Percentiles rank a stretch among this genome's conserved stretches.
These are phyloP conservation scores for Peromyscus attwateri DNA, from an alignment of 2,797 vertebrate genomes.

Conservation along the genomic window DNA sequence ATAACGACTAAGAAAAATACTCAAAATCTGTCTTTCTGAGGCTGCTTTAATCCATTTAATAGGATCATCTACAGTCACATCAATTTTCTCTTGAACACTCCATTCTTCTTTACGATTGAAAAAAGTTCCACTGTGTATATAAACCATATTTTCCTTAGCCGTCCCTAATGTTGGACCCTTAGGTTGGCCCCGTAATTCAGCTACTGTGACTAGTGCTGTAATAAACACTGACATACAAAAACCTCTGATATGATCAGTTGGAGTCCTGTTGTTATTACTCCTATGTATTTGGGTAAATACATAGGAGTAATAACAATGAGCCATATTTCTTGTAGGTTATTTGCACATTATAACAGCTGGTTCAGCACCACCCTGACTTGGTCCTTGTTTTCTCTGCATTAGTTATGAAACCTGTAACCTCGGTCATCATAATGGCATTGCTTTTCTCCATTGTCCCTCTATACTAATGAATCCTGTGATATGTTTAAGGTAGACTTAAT, in stretches of 20 bases:
- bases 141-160: background rate
- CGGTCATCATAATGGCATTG: rapidly evolving
- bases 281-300: background rate
- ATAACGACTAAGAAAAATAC: too few relatives aligned
- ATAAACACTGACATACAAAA: background rate
- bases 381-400: rapidly evolving
- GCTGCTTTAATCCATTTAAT: background rate
- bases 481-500: background rate
- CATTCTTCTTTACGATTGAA: background rate
- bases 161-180: background rate
- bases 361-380: rapidly evolving
- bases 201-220: background rate
- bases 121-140: background rate
- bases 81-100: background rate
- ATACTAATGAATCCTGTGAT: background rate
- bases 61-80: background rate
- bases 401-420: rapidly evolving
- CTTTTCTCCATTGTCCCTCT: background rate
- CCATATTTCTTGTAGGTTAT: background rate
- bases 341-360: rapidly evolving
- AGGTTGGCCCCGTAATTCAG: background rate
- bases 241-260: background rate
- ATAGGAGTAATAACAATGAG: background rate
- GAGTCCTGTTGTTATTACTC: too few relatives aligned
- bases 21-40: background rate